These are phyloP conservation scores for Lacerta bilineata DNA, from an alignment of 2,797 vertebrate species.

Conservation along the genomic window DNA sequence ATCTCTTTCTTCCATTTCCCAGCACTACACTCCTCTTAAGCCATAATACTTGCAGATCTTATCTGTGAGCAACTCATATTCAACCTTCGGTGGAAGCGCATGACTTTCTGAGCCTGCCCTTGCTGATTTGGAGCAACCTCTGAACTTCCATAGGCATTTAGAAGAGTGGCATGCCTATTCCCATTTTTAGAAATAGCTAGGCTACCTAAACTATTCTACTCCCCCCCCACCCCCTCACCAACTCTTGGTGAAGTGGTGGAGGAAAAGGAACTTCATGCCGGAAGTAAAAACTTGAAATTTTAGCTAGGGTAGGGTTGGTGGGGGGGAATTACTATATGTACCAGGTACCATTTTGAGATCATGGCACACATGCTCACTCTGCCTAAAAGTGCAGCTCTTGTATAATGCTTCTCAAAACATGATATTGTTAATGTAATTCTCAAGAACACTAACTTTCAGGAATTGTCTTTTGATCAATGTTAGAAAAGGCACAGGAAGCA, in stretches of 20 bases:
- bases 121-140: background rate
- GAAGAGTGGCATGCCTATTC: background rate
- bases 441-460: background rate
- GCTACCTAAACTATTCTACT: background rate
- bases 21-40: background rate
- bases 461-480: background rate
- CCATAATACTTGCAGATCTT: background rate
- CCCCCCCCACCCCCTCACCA: background rate
- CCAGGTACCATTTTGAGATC: conserved; percentile 19
- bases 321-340: background rate
- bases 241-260: background rate
- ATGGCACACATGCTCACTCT: background rate
- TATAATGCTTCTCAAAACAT: conserved; percentile 9
- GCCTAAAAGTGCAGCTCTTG: background rate
- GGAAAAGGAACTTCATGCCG: background rate
- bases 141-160: background rate
- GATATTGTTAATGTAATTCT: background rate
- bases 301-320: background rate
- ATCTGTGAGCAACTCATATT: too few species aligned
- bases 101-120: accelerated
- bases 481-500: conserved; percentile 28
- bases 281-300: conserved; percentile 27
- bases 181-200: background rate
- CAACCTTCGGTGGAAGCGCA: background rate
- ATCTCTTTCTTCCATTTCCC: background rate